Evolutionary conservation across 2,888 invertebrate genomes (phyloP).

Genomic region (Seira musarum): DNA sequence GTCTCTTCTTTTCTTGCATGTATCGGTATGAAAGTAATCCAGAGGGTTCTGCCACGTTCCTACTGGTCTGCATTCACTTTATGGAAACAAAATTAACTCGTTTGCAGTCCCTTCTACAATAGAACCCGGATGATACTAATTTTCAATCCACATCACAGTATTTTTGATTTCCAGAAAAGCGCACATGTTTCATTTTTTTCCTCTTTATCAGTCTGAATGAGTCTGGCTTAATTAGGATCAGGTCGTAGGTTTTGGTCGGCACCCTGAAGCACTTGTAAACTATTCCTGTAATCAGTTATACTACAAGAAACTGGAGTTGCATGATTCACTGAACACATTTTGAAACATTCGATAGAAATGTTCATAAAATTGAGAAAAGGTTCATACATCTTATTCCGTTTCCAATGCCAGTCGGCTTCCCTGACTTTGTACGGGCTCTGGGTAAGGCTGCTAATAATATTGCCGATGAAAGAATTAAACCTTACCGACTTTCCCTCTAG

Average conservation of each 20-base stretch:
- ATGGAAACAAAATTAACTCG: constrained; percentile 27
- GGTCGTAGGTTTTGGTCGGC: constrained; percentile 16
- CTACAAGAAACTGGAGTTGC: constrained; percentile 28
- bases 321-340: constrained; percentile 32
- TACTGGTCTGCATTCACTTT: constrained; percentile 17
- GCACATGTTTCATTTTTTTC: constrained; percentile 41
- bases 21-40: constrained; percentile 5
- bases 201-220: constrained; percentile 30
- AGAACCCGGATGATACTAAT: constrained; percentile 19
- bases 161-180: constrained; percentile 37
- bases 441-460: constrained; percentile 25
- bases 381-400: constrained; percentile 13
- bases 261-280: constrained; percentile 29
- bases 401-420: constrained; percentile 36
- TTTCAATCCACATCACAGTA: neutral
- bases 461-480: constrained; percentile 32
- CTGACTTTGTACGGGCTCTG: constrained; percentile 25
- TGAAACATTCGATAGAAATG: constrained; percentile 44
- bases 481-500: constrained; percentile 27
- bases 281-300: neutral
- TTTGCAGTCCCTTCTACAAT: neutral
- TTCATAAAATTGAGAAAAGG: constrained; percentile 50
- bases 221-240: constrained; percentile 38
- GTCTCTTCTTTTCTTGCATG: neutral
- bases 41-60: neutral